Evolutionary conservation across 2,888 invertebrate genomes (phyloP), one percentile per base, ranked within the genome.

Genomic region (Sceliomorpha sp.): DNA sequence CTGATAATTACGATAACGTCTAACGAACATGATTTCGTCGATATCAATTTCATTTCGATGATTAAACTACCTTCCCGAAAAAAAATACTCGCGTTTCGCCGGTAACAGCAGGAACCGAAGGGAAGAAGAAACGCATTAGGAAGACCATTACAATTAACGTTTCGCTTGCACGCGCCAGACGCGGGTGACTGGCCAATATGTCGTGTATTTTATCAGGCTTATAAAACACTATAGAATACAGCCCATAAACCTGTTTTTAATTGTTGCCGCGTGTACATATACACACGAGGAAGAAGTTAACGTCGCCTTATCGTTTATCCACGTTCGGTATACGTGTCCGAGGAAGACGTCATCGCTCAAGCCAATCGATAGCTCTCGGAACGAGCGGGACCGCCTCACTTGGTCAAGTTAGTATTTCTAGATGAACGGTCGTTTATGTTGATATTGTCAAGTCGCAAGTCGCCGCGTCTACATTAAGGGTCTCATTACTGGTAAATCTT

Each of bases 361-460:
- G 13, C 31, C n/a, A 10, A 40, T 20, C 51, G 56, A 45, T 60
- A 51, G 47, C 42, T 26, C 10, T 26, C 10, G 37, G 42, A 40
- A 67, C 48, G 63, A 48, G 39, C 20, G 45, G n/a, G 29, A 29
- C 13, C 59, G 63, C 63, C 5, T 20, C 20, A 20, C 58, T 55
- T 55, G 59, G 39, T 48, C 73, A 72, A 77, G 79, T 80, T 80
- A 79, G 79, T 79, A 78, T 82, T 82, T 82, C 81, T 72, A 78
- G 82, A 84, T 83, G 83, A 84, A 80, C 81, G 77, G 74, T 76
- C 82, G 79, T 83, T 84, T 77, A 75, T 78, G 80, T 72, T 73
- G 74, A 79, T 66, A 59, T 56, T 40, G 70, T 67, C 72, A 71
- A 75, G 73, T 70, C 76, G 63, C 72, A 68, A 69, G 67, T 36